Conservation (phyloP, 2,888 invertebrate species). For the Seira ritae region DNA sequence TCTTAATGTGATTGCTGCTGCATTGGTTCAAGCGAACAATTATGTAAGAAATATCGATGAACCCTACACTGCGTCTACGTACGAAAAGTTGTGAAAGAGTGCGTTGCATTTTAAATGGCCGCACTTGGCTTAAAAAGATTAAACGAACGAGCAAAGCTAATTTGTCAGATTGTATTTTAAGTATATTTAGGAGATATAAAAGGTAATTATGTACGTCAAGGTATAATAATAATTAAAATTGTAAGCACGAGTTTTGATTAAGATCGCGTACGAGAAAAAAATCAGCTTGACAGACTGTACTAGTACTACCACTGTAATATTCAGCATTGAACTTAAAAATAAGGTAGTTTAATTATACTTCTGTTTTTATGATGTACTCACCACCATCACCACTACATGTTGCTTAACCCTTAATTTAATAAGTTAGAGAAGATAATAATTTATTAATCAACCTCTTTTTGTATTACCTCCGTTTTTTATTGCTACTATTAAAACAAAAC, state of each 20-base stretch:
- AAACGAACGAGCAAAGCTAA: too few species aligned
- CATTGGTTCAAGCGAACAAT: too few species aligned
- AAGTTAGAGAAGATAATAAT: constrained; percentile 21
- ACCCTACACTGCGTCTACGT: too few species aligned
- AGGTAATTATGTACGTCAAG: background rate
- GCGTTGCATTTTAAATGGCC: too few species aligned
- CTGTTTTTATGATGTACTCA: constrained; percentile 31
- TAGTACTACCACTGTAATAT: constrained; percentile 27
- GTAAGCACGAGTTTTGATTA: too few species aligned
- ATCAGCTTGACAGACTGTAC: constrained; percentile 54
- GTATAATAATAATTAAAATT: too few species aligned
- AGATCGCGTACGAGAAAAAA: background rate
- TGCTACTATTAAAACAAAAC: constrained; percentile 37
- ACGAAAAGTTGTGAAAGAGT: too few species aligned
- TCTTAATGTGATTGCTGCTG: constrained; percentile 15
- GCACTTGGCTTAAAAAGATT: too few species aligned
- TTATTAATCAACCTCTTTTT: constrained; percentile 41
- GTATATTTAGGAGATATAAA: constrained; percentile 8
- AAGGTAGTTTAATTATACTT: background rate
- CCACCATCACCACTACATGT: constrained; percentile 23
- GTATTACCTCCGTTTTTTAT: constrained; percentile 39
- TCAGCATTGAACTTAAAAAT: too few species aligned
- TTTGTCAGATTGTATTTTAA: background rate
- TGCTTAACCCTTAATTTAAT: constrained; percentile 14
- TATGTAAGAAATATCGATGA: too few species aligned